Percentiles rank a stretch among this genome's conserved stretches.
Conservation (phyloP, 1,140 invertebrate species). For the Prorops nasuta region DNA sequence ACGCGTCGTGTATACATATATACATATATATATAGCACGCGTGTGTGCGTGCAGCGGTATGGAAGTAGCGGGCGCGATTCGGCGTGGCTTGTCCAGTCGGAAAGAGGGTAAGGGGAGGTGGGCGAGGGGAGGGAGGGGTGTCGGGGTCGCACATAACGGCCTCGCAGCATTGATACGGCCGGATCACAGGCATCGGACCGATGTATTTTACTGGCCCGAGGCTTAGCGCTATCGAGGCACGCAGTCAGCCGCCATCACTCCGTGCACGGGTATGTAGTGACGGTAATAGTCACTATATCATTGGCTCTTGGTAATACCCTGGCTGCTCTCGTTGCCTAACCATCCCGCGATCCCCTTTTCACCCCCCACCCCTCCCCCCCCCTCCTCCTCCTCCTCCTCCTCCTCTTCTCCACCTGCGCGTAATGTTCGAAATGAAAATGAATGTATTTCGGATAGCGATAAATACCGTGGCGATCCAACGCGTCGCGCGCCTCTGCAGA, state of each 20-base stretch:
- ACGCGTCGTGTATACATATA: slow-evolving; percentile 34
- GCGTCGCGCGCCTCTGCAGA: slow-evolving; percentile 28
- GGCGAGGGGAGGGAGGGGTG: neutral
- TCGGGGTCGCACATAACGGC: slow-evolving; percentile 38
- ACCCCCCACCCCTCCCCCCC: slow-evolving; percentile 21
- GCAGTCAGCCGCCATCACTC: slow-evolving; percentile 58
- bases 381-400: slow-evolving; percentile 13
- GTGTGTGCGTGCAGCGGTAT: slow-evolving; percentile 11
- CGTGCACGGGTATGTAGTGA: slow-evolving; percentile 53
- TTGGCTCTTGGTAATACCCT: slow-evolving; percentile 58
- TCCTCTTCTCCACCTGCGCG: slow-evolving; percentile 24
- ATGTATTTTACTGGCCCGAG: slow-evolving; percentile 56
- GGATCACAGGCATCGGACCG: slow-evolving; percentile 55
- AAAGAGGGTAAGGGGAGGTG: too few species aligned
- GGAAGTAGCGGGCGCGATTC: slow-evolving; percentile 10
- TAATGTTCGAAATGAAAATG: slow-evolving; percentile 58
- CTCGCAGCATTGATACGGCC: slow-evolving; percentile 55
- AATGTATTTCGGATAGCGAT: slow-evolving; percentile 58
- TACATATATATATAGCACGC: too few species aligned
- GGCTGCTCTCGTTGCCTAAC: slow-evolving; percentile 29
- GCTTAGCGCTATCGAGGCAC: slow-evolving; percentile 57
- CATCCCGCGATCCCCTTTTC: too few species aligned
- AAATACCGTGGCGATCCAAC: slow-evolving; percentile 49
- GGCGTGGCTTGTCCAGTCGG: neutral
- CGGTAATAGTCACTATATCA: slow-evolving; percentile 59